phyloP scores from a whole-genome alignment of 2,113 vertebrate species.

The Urocitellus parryii region DNA sequence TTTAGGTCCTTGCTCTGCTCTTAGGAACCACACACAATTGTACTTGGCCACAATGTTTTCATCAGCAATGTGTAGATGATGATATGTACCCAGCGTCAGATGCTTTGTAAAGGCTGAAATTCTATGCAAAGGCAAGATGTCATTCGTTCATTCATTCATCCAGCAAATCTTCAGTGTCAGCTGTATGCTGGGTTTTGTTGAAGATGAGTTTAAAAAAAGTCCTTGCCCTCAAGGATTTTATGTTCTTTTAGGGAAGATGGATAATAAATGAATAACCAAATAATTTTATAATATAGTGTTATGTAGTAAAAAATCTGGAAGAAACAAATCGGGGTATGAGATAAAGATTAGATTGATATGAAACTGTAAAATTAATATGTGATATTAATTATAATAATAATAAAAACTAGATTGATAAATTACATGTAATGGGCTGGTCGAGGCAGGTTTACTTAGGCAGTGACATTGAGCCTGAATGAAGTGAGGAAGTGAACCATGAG shows the following conservation, averaged over 20 bases:
- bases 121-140: neutral
- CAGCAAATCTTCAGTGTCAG: neutral
- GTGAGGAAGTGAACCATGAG: neutral
- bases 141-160: neutral
- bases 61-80: neutral
- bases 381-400: neutral
- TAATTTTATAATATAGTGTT: neutral
- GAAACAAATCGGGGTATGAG: neutral
- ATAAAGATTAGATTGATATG: neutral
- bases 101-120: neutral
- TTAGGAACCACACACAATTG: neutral
- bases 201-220: neutral
- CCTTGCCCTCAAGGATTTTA: neutral
- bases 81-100: neutral
- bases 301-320: neutral
- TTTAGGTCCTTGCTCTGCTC: conserved; percentile 6
- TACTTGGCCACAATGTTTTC: neutral
- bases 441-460: neutral
- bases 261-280: neutral
- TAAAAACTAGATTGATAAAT: neutral
- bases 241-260: neutral
- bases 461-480: conserved; percentile 26
- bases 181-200: neutral
- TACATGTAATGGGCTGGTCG: neutral
- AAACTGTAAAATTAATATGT: neutral